Base-by-base conservation (phyloP, 2,888 invertebrate species). In the Branchipolynoe longqiensis region DNA sequence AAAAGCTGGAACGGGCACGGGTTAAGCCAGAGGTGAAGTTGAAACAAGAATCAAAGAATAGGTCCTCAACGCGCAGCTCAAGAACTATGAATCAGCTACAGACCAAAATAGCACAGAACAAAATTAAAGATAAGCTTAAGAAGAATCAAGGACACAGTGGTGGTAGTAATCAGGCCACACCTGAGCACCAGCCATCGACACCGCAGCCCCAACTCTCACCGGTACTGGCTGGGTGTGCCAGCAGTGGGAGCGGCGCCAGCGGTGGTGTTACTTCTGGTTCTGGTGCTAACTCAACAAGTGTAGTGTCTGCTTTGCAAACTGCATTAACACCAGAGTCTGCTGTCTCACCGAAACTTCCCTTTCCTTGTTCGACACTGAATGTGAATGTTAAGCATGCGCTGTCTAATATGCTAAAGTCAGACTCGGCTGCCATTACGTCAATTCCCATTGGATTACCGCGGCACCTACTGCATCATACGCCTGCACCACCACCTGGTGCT, bases 71-170 rank as follows among this genome's bases (percentile, higher is more conserved):
- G 84, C 90, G 91, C 40, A 92, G 91, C 87, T 93, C 93, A n/a
- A 90, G 93, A 82, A 93, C 93, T 48, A 92, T 94, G 92, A 93
- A 93, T 87, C 91, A 92, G 85, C 88, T 94, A 73, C 93, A 94
- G 88, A 93, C 92, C 54, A 93, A 93, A 90, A 93, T 94, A 87
- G 93, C 93, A 86, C 93, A 93, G 88, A 94, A 93, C 87, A 93
- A 92, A 88, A 92, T 94, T 36, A 92, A 93, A 87, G 93, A 93
- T 88, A 94, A 94, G 86, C 88, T 93, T 83, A 92, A 92, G 88
- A 90, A 89, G 85, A 90, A 86, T 56, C 89, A 89, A 83, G 89
- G 54, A 73, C 58, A 56, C n/a, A 36, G 25, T 83, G 18, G 25
- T 83, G 18, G 36, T 12, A 56, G 38, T 74, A 84, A 62, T 25